Conservation (phyloP, 2,888 invertebrate species). For the Panzeria rudis region DNA sequence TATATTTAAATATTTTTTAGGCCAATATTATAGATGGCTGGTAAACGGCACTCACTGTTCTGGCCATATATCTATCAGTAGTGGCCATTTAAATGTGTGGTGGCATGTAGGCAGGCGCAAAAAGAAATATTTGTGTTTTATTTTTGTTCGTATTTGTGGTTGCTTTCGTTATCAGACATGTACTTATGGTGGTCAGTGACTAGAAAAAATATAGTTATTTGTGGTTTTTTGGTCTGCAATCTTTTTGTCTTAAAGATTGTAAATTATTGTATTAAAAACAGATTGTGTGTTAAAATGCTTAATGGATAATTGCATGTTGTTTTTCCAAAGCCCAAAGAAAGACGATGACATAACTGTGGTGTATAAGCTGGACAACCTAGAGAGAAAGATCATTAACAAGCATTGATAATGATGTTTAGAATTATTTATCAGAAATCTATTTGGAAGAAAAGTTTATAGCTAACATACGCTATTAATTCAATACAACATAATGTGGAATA, state of each 20-base stretch:
- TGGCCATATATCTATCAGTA: conserved; percentile 49
- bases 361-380: conserved; percentile 3
- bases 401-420: neutral
- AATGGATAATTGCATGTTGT: conserved; percentile 58
- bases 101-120: conserved; percentile 53
- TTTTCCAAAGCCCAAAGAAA: conserved; percentile 4
- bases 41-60: conserved; percentile 39
- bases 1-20: conserved; percentile 43
- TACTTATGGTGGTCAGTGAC: conserved; percentile 50
- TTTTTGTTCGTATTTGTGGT: conserved; percentile 5
- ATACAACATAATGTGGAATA: too few relatives aligned
- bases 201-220: conserved; percentile 61
- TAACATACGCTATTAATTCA: neutral
- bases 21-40: conserved; percentile 42
- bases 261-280: conserved; percentile 57
- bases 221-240: conserved; percentile 36
- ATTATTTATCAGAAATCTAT: neutral
- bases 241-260: conserved; percentile 46
- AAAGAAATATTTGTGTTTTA: neutral
- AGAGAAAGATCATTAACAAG: neutral
- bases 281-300: conserved; percentile 51
- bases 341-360: conserved; percentile 58
- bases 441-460: neutral
- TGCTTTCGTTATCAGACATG: conserved; percentile 10
- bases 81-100: conserved; percentile 61